A percentile compares a stretch with the other conserved stretches of the same genome.
Evolutionary conservation across 1,140 invertebrate genomes (phyloP).

Genomic region (Drosophila varians): DNA sequence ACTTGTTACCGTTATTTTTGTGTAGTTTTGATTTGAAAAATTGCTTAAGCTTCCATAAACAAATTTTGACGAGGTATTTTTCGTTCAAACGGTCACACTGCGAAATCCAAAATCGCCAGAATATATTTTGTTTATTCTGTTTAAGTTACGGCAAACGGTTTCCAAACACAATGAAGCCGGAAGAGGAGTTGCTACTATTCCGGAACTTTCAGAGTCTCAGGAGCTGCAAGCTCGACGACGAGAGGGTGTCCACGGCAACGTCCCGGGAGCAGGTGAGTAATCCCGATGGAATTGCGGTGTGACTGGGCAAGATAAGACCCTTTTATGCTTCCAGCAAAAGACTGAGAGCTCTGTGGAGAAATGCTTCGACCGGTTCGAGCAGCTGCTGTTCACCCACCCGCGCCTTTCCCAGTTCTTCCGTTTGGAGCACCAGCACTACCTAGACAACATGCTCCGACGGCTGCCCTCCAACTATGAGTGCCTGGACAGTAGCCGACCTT

Average conservation of each 20-base stretch:
- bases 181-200: constrained; percentile 62
- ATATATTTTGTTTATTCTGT: constrained; percentile 33
- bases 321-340: constrained; percentile 85
- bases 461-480: constrained; percentile 90
- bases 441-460: constrained; percentile 88
- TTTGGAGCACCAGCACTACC: constrained; percentile 87
- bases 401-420: constrained; percentile 87
- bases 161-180: constrained; percentile 42
- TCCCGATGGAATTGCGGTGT: neutral
- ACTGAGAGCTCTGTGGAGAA: constrained; percentile 88
- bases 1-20: too few relatives aligned
- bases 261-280: constrained; percentile 86
- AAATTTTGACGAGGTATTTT: too few relatives aligned
- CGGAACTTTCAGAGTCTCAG: constrained; percentile 69
- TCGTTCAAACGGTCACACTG: too few relatives aligned
- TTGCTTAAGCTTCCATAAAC: too few relatives aligned
- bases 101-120: neutral
- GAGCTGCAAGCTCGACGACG: constrained; percentile 83
- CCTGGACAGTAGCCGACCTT: constrained; percentile 96
- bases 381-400: constrained; percentile 85
- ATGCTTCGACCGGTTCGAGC: constrained; percentile 87
- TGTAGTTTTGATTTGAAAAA: too few relatives aligned
- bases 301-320: constrained; percentile 31
- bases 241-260: constrained; percentile 84
- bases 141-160: constrained; percentile 18